These are phyloP conservation scores for Macropis europaea DNA, from an alignment of 2,888 invertebrate genomes.

Conservation along the genomic window DNA sequence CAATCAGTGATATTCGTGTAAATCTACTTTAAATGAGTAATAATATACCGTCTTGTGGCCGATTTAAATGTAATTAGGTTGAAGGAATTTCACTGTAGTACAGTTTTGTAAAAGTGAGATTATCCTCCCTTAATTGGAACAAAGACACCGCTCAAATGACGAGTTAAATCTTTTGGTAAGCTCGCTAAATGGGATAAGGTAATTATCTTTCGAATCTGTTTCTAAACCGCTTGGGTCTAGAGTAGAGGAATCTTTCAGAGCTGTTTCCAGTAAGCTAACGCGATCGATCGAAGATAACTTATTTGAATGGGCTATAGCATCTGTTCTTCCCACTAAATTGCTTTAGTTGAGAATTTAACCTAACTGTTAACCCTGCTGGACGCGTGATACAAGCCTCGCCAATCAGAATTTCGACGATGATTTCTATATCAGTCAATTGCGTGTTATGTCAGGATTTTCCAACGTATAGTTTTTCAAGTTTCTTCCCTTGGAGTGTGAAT, in stretches of 20 bases:
- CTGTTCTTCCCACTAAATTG: conserved; percentile 69
- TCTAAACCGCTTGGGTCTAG: too few species aligned
- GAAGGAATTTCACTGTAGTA: too few species aligned
- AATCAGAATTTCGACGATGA: conserved; percentile 17
- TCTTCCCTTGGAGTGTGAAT: too few species aligned
- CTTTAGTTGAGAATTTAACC: conserved; percentile 75
- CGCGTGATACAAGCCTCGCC: conserved; percentile 36
- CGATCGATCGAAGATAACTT: conserved; percentile 68
- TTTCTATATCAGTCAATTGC: conserved; percentile 18
- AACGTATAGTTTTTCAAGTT: too few species aligned
- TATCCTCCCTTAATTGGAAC: conserved; percentile 40
- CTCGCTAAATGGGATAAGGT: conserved; percentile 14
- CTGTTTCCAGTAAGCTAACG: conserved; percentile 30
- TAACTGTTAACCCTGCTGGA: conserved; percentile 72
- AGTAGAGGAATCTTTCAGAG: conserved; percentile 30
- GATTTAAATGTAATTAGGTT: too few species aligned
- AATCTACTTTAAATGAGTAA: too few species aligned
- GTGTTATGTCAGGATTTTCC: too few species aligned
- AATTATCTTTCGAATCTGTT: conserved; percentile 28
- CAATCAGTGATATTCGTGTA: too few species aligned
- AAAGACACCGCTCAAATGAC: conserved; percentile 31
- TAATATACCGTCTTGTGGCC: too few species aligned
- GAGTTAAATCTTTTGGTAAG: conserved; percentile 30
- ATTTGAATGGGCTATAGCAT: conserved; percentile 65
- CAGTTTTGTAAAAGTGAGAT: conserved; percentile 5